Percentiles rank a stretch among this genome's conserved stretches.
Conservation (phyloP, 2,797 vertebrate species). For the Masticophis lateralis region DNA sequence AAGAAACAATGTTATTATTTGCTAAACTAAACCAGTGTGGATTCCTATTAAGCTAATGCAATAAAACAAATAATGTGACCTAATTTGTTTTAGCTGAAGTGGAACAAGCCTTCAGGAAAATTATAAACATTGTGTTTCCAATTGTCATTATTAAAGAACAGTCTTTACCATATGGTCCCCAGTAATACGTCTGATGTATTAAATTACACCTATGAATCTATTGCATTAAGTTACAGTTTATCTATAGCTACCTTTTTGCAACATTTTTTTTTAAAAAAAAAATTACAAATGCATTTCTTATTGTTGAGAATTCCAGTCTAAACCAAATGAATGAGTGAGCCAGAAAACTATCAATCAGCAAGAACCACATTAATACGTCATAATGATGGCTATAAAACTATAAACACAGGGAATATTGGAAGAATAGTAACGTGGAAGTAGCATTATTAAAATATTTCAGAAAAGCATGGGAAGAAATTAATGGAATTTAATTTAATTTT, state of each 20-base stretch:
- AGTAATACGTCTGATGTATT: neutral
- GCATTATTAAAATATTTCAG: neutral
- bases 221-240: neutral
- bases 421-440: neutral
- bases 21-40: neutral
- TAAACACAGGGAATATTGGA: neutral
- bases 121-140: neutral
- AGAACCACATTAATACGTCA: neutral
- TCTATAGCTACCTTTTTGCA: neutral
- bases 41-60: neutral
- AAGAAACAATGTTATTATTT: neutral
- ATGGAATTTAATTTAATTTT: neutral
- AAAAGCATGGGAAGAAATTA: neutral
- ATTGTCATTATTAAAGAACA: neutral
- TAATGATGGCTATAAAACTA: neutral
- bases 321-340: neutral
- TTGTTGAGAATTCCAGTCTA: neutral
- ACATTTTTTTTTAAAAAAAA: neutral
- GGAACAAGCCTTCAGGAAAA: neutral
- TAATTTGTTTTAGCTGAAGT: neutral
- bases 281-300: accelerated
- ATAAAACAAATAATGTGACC: neutral
- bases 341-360: neutral
- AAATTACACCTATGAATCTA: neutral
- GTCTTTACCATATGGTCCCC: neutral